phyloP scores from a whole-genome alignment of 1,140 invertebrate genomes.

The Mylabris phalerata region DNA sequence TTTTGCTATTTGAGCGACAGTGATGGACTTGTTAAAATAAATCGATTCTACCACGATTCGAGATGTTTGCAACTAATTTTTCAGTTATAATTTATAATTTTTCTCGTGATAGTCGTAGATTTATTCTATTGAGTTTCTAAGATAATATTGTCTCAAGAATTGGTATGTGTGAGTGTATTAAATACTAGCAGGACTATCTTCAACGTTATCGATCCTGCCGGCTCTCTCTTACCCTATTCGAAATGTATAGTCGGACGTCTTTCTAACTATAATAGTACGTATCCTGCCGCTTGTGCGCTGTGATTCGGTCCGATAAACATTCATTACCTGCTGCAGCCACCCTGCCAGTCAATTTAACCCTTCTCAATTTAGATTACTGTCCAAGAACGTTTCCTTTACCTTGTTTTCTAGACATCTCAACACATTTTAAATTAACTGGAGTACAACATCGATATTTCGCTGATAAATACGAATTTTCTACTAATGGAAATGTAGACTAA shows the following conservation, averaged over 20 bases:
- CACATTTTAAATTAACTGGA: slow-evolving; percentile 10
- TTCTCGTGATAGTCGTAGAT: too few species aligned
- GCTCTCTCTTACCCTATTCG: neutral
- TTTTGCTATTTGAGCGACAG: neutral
- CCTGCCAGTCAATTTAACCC: slow-evolving; percentile 35
- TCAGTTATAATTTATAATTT: too few species aligned
- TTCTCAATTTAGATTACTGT: slow-evolving; percentile 38
- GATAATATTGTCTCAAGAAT: neutral
- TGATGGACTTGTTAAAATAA: neutral
- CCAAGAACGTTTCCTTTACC: slow-evolving; percentile 24
- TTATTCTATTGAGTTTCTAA: too few species aligned
- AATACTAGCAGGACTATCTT: neutral
- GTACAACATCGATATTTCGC: too few species aligned
- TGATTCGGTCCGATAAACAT: slow-evolving; percentile 37
- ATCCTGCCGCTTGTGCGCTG: slow-evolving; percentile 17
- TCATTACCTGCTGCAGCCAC: slow-evolving; percentile 31
- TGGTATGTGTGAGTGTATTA: neutral
- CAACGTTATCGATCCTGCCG: neutral
- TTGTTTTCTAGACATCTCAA: slow-evolving; percentile 26
- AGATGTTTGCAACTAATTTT: too few species aligned
- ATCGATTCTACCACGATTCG: too few species aligned
- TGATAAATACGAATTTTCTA: too few species aligned
- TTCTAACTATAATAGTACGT: neutral
- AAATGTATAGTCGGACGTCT: slow-evolving; percentile 12
- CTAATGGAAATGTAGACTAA: too few species aligned